Evolutionary conservation across 2,888 invertebrate species (phyloP).

Genomic region (Pandemis cinnamomeana): DNA sequence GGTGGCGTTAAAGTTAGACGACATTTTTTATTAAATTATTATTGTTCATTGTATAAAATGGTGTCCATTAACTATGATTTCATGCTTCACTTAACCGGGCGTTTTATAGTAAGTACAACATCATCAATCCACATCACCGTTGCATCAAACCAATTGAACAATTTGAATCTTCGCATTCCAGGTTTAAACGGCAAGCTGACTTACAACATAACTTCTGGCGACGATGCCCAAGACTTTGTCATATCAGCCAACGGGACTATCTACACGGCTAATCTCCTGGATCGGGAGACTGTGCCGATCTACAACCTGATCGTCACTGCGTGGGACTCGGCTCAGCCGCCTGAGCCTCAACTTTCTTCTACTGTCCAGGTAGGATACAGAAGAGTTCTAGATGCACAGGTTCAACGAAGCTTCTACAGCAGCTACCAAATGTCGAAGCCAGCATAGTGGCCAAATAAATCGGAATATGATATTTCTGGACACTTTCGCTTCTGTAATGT

Average conservation of each 20-base stretch:
- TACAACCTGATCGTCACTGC: constrained; percentile 95
- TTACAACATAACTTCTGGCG: constrained; percentile 93
- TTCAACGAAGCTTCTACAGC: too few relatives aligned
- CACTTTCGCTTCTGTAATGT: too few relatives aligned
- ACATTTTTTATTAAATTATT: too few relatives aligned
- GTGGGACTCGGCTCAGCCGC: constrained; percentile 90
- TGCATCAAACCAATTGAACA: neutral
- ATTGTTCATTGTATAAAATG: neutral
- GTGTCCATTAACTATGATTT: neutral
- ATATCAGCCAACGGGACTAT: constrained; percentile 94
- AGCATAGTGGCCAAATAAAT: too few relatives aligned
- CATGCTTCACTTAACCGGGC: constrained; percentile 4
- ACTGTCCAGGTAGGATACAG: constrained; percentile 89
- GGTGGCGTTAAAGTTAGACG: too few relatives aligned
- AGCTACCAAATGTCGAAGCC: too few relatives aligned
- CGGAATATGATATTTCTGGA: too few relatives aligned
- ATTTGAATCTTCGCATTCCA: constrained; percentile 62
- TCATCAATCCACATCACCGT: neutral
- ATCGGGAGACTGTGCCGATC: constrained; percentile 91
- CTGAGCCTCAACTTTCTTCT: constrained; percentile 90
- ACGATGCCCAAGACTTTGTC: constrained; percentile 91
- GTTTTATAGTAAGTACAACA: constrained; percentile 13
- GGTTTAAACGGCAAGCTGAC: constrained; percentile 93
- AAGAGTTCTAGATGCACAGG: too few relatives aligned
- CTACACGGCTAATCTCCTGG: constrained; percentile 89